A percentile compares a stretch with the other conserved stretches of the same genome.
These are phyloP conservation scores for Aphidoletes aphidimyza DNA, from an alignment of 2,888 invertebrate species.

Conservation along the genomic window DNA sequence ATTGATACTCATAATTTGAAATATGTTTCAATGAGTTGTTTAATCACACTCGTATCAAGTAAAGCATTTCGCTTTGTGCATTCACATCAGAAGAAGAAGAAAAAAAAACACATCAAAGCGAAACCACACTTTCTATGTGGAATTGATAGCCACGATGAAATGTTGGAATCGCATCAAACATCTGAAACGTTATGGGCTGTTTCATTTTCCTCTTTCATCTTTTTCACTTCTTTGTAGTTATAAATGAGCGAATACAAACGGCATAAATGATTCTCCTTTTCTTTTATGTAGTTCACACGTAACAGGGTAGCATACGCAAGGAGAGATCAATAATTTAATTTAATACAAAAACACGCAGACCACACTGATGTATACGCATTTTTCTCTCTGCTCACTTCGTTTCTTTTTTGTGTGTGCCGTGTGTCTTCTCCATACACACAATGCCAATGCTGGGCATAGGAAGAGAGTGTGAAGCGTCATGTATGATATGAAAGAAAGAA, in stretches of 20 bases:
- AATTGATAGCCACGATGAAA: not conserved
- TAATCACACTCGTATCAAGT: not conserved
- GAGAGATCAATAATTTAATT: conserved; percentile 53
- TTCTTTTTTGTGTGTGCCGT: not conserved
- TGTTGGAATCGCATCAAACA: not conserved
- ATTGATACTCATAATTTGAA: no score
- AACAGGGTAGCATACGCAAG: conserved; percentile 55
- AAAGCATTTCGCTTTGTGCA: not conserved
- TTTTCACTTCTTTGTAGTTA: conserved; percentile 53
- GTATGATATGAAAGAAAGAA: not conserved
- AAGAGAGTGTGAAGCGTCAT: conserved; percentile 16
- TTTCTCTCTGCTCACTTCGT: not conserved
- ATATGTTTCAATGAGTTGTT: no score
- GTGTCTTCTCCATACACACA: conserved; percentile 32
- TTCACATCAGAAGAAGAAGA: no score
- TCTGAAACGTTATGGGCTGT: conserved; percentile 22
- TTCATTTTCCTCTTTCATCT: conserved; percentile 33
- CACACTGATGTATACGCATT: conserved; percentile 45
- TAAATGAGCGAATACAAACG: conserved; percentile 38
- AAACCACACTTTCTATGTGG: not conserved
- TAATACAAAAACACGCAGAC: conserved; percentile 51
- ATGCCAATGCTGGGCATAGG: not conserved
- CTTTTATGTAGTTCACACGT: conserved; percentile 56
- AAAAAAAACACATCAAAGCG: conserved; percentile 23
- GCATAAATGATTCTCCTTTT: conserved; percentile 55